Base-by-base conservation (phyloP, 2,797 vertebrate genomes). In the Cossypha caffra region DNA sequence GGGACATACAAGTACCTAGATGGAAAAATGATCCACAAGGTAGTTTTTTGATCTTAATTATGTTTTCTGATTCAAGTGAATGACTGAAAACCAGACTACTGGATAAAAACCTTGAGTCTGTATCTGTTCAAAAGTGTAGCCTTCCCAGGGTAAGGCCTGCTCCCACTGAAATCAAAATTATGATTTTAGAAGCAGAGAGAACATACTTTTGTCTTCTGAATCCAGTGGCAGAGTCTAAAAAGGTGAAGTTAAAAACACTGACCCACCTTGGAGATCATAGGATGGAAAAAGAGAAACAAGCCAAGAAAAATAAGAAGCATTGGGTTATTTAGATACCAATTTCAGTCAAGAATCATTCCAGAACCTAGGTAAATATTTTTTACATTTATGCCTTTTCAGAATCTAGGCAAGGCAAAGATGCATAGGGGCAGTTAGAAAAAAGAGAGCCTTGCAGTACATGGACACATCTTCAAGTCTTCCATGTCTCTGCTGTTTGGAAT, bases 231-330 rank as follows among this genome's bases (percentile, higher is more conserved):
- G 38, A 63, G 25, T 83, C 72, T 76, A 58, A 87, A 92, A 87
- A 62, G 38, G n/a, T 89, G 59, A 83, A 47, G 37, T 82, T 64
- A 86, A 45, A 68, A 82, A 55, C 25, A 75, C 6, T 10, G 20
- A 91, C 38, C 64, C 33, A 87, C 43, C 58, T 84, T 75, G 62
- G 64, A 88, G 33, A 59, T 29, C 78, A 73, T 21, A 48, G 51
- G 31, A 90, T 40, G 64, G 85, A 94, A 92, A 94, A 92, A 62
- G 50, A 89, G 57, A 93, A 91, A 48, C 3, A 40, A 89, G 75
- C 43, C 92, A 94, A 93, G 68, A 81, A 88, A 91, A 93, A 88
- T 26, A 88, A 79, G 42, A 37, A 37, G 25, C 28, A 66, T 26
- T 42, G 51, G 10, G 50, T 51, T 31, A 52, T 85, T 89, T 74